Conservation (phyloP, 2,888 invertebrate species). For the Catocala nupta region DNA sequence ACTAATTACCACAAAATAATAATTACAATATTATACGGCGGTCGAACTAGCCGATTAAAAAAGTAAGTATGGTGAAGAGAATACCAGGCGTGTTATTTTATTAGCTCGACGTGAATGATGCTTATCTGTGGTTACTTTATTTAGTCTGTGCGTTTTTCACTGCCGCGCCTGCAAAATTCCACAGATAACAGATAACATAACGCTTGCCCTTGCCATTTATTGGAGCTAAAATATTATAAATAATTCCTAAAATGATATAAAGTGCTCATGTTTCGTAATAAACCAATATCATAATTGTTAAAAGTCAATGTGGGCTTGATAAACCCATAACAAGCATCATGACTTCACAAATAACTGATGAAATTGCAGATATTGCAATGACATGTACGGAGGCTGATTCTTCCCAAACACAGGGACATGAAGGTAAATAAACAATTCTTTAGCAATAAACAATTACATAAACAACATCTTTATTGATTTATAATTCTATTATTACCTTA, state of each 20-base stretch:
- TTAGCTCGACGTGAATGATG: no score
- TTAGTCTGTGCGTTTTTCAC: background rate
- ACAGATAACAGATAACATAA: background rate
- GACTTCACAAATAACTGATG: conserved; percentile 70
- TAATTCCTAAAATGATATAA: background rate
- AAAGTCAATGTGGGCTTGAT: conserved; percentile 9
- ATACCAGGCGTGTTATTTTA: no score
- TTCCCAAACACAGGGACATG: conserved; percentile 75
- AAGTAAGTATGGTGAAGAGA: no score
- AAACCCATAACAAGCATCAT: conserved; percentile 41
- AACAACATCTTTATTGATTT: background rate
- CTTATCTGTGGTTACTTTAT: background rate
- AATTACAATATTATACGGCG: no score
- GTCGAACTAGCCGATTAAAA: no score
- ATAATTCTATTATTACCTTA: no score
- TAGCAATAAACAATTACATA: conserved; percentile 39
- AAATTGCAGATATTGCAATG: conserved; percentile 74
- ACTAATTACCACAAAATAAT: no score
- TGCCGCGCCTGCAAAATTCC: conserved; percentile 2
- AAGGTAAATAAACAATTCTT: conserved; percentile 76
- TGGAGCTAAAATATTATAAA: background rate
- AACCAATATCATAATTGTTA: conserved; percentile 11
- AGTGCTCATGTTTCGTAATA: conserved; percentile 11
- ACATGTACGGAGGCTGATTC: conserved; percentile 76
- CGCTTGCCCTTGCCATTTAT: background rate